These are phyloP conservation scores for Cuculus canorus DNA, from an alignment of 2,797 vertebrate species.

Conservation along the genomic window DNA sequence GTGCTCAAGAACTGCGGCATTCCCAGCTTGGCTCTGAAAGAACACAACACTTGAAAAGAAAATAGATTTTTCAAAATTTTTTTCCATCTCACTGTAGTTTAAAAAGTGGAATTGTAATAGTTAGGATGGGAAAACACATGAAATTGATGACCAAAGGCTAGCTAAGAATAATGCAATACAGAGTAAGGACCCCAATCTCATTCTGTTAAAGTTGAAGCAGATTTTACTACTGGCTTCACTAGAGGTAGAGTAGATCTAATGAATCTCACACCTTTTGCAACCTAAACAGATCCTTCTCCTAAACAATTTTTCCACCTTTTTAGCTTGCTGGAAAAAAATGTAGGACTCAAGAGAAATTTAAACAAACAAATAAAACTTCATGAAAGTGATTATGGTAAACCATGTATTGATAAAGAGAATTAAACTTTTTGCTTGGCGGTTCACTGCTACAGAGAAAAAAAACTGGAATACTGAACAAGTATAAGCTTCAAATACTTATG, in stretches of 20 bases:
- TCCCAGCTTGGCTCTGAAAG: conserved; percentile 92
- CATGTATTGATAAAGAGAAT: neutral
- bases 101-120: neutral
- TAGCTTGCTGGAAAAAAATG: neutral
- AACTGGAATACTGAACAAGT: neutral
- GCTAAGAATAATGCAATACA: neutral
- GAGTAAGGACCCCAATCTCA: neutral
- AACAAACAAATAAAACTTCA: neutral
- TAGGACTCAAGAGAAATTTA: neutral
- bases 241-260: neutral
- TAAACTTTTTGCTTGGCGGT: neutral
- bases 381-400: neutral
- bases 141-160: neutral
- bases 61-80: conserved; percentile 39
- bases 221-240: neutral
- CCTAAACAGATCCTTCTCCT: neutral
- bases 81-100: neutral
- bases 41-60: conserved; percentile 56
- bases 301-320: neutral
- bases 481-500: neutral
- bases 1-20: conserved; percentile 96
- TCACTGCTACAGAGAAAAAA: neutral
- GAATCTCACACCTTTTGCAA: neutral
- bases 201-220: neutral
- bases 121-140: neutral